Evolutionary conservation across 1,140 invertebrate species (phyloP), one percentile per base, ranked within the genome.

Genomic region (Watersipora subatra): DNA sequence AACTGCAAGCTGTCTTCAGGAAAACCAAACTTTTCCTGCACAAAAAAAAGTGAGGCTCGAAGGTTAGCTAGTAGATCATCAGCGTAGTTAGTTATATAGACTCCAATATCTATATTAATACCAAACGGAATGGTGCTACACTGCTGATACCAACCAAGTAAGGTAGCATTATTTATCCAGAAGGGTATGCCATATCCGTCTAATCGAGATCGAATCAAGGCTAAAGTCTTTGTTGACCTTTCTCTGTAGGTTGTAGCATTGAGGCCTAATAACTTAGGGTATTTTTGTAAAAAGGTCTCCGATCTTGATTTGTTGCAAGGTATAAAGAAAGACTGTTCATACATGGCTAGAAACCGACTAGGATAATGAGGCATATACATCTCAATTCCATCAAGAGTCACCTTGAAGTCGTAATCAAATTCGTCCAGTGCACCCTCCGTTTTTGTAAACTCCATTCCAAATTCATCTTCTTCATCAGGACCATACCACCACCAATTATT

Each of bases 111-210:
- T 24, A 85, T 83, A 78, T 85, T 84, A 70, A 79, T 78, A 57
- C 80, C 80, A 69, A 85, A 79, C 2, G 83, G 71, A 59, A 85
- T 85, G 26, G 85, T 78, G 69, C 82, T 83, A 79, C 84, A 85
- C 72, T 85, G 83, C 57, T 84, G 72, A 68, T 76, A 85, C 79
- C 82, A 85, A 64, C 84, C 84, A 67, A 85, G 69, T 73, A 77
- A 82, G n/a, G 84, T 85, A 22, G 84, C 84, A 75, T 83, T 84
- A 67, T 83, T 84, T 3, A 85, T 69, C 84, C 84, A 85, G 70
- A 85, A 85, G 12, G 73, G 75, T 55, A 85, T 71, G 25, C 71
- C 73, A 25, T 84, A 64, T 24, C 75, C 68, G 73, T 85, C 83
- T 30, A 85, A 69, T 46, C 81, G 65, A 19, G 75, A 72, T 72